These are phyloP conservation scores for Odontamblyopus lacepedii DNA, from an alignment of 2,797 vertebrate genomes.

Conservation along the genomic window DNA sequence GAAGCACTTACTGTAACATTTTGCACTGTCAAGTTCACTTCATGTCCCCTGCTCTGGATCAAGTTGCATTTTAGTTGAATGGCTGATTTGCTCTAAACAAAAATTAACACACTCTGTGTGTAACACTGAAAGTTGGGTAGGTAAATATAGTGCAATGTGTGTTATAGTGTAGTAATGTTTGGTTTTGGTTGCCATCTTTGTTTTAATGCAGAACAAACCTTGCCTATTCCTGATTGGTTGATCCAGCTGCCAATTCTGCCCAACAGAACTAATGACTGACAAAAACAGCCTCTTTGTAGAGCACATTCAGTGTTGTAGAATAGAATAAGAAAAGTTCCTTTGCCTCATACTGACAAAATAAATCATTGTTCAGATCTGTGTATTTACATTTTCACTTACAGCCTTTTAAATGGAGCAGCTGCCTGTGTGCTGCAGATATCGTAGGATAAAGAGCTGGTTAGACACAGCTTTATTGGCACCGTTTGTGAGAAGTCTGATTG, in stretches of 20 bases:
- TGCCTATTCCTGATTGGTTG: background rate
- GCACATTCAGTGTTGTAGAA: background rate
- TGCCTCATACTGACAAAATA: constrained; percentile 47
- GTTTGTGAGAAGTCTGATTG: constrained; percentile 44
- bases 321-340: background rate
- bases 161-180: background rate
- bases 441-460: background rate
- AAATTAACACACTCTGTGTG: background rate
- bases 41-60: background rate
- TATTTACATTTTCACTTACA: constrained; percentile 13
- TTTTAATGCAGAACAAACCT: background rate
- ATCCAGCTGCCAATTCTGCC: background rate
- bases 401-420: constrained; percentile 18
- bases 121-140: background rate
- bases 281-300: background rate
- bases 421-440: constrained; percentile 7
- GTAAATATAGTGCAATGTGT: background rate
- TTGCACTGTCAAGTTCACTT: background rate
- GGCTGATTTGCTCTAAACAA: too few species aligned
- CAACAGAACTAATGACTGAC: background rate
- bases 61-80: background rate
- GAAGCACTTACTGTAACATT: background rate
- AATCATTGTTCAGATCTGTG: background rate
- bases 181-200: background rate
- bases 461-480: constrained; percentile 37